Percentiles rank a stretch among this genome's conserved stretches.
Conservation (phyloP, 1,140 invertebrate species). For the Dolichoris vasculosae region DNA sequence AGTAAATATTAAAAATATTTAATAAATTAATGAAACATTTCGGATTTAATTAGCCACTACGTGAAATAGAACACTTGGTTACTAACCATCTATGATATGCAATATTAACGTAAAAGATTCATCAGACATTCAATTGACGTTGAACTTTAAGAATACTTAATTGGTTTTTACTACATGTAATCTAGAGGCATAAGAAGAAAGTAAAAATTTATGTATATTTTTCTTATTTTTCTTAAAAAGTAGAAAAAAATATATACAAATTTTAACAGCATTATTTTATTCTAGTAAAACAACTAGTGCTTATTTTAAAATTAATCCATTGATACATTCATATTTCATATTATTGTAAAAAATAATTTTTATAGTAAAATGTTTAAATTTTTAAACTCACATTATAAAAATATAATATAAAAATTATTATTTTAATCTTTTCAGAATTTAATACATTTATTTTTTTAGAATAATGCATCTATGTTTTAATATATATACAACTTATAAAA, state of each 20-base stretch:
- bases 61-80: not conserved
- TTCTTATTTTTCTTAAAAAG: not conserved
- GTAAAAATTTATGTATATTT: not conserved
- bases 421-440: too few species aligned
- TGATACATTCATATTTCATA: too few species aligned
- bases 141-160: constrained; percentile 31
- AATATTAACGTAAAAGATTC: constrained; percentile 37
- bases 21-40: not conserved
- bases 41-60: not conserved
- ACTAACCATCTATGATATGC: constrained; percentile 26
- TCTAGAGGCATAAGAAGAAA: not conserved
- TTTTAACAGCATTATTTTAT: not conserved
- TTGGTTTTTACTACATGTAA: constrained; percentile 3
- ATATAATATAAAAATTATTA: too few species aligned
- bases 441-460: too few species aligned
- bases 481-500: too few species aligned
- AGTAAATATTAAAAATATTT: not conserved
- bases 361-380: too few species aligned
- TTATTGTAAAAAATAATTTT: too few species aligned
- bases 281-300: not conserved
- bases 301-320: not conserved
- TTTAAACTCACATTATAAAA: too few species aligned
- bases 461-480: too few species aligned
- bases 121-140: constrained; percentile 28
- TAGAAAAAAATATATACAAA: not conserved